These are phyloP conservation scores for Tetramorium bicarinatum DNA, from an alignment of 2,888 invertebrate genomes.

Conservation along the genomic window DNA sequence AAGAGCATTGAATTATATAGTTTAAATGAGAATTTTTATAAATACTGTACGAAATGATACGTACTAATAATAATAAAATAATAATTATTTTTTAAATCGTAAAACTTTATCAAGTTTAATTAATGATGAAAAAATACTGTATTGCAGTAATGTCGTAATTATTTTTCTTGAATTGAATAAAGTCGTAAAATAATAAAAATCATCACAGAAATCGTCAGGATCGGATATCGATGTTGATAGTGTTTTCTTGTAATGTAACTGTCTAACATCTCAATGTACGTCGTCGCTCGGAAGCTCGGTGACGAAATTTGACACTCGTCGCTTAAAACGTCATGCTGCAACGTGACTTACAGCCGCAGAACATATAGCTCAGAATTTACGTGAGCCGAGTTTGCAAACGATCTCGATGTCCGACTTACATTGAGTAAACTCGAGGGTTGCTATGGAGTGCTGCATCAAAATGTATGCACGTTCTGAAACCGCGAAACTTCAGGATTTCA, in stretches of 20 bases:
- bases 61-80: background rate
- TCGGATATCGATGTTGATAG: background rate
- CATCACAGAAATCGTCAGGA: no score
- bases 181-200: background rate
- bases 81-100: background rate
- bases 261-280: background rate
- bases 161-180: background rate
- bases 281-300: conserved; percentile 14
- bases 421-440: conserved; percentile 45
- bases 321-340: conserved; percentile 36
- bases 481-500: background rate
- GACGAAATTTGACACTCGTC: conserved; percentile 61
- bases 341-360: conserved; percentile 55
- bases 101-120: background rate
- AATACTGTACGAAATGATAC: background rate
- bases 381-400: conserved; percentile 58
- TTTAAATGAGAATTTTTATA: background rate
- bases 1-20: background rate
- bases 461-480: background rate
- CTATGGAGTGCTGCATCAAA: background rate
- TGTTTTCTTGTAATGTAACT: background rate
- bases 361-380: conserved; percentile 58
- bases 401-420: conserved; percentile 52
- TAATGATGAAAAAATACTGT: background rate
- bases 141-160: background rate